phyloP scores from a whole-genome alignment of 2,113 vertebrate species.

The Mungos mungo region DNA sequence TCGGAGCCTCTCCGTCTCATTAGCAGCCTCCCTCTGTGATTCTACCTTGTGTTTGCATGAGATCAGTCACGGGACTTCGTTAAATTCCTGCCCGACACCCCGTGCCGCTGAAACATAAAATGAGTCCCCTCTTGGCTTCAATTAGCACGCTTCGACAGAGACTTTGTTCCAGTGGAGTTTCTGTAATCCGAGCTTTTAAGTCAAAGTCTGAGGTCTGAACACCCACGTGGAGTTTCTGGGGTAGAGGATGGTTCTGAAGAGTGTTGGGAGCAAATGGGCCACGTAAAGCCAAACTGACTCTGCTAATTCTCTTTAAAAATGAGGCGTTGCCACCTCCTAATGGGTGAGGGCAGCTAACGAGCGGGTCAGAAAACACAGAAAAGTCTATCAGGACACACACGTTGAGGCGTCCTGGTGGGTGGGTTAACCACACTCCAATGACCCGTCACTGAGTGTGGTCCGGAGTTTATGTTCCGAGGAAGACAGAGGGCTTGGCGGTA shows the following conservation, averaged over 20 bases:
- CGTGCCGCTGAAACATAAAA: background rate
- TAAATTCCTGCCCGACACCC: background rate
- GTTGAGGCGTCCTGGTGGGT: background rate
- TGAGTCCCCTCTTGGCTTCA: background rate
- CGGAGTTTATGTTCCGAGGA: too few species aligned
- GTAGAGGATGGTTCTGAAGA: background rate
- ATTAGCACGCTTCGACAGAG: background rate
- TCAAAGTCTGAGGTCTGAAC: background rate
- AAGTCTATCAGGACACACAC: background rate
- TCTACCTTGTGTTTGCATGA: background rate
- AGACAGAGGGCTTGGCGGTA: background rate
- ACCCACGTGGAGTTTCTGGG: accelerated
- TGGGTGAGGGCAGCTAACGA: background rate
- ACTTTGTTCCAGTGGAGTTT: slow-evolving; percentile 2
- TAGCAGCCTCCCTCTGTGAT: background rate
- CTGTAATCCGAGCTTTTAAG: background rate
- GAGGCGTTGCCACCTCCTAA: background rate
- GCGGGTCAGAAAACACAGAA: background rate
- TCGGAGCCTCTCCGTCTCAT: background rate
- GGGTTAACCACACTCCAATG: background rate
- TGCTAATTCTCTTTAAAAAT: background rate
- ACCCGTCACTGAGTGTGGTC: too few species aligned
- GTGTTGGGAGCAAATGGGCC: background rate
- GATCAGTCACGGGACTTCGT: background rate
- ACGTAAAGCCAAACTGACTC: background rate